Evolutionary conservation across 2,888 invertebrate genomes (phyloP).

Genomic region (Andrena flavipes): DNA sequence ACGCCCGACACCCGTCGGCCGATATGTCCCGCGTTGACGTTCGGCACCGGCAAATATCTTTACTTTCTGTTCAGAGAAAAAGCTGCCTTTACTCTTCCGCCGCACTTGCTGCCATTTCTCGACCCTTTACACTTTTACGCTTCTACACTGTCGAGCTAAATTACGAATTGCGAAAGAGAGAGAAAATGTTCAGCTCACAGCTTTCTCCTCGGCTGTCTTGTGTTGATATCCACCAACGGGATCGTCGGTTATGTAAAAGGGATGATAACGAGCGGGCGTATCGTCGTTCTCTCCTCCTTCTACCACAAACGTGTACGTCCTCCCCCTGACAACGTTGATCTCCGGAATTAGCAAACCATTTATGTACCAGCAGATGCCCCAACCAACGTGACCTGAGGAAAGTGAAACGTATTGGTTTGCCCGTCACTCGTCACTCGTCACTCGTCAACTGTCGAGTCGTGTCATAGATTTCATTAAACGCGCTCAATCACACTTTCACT

Average conservation of each 20-base stretch:
- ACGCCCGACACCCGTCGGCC: conserved; percentile 93
- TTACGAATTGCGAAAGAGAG: not conserved
- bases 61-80: conserved; percentile 86
- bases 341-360: conserved; percentile 97
- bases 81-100: not conserved
- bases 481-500: not conserved
- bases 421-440: not conserved
- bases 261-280: conserved; percentile 94
- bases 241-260: conserved; percentile 97
- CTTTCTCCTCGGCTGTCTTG: conserved; percentile 92
- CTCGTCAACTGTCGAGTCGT: not conserved
- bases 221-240: conserved; percentile 95
- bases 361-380: conserved; percentile 98
- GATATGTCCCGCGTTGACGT: conserved; percentile 89
- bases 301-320: conserved; percentile 94
- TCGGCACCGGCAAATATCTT: conserved; percentile 93
- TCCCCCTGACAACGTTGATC: conserved; percentile 94
- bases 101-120: not conserved
- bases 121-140: not conserved
- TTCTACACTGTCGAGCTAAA: too few species aligned
- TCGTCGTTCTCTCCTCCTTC: conserved; percentile 94
- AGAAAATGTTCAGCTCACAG: conserved; percentile 86
- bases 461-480: not conserved
- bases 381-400: conserved; percentile 93
- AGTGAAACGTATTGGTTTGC: conserved; percentile 5